These are phyloP conservation scores for Lithophane semibrunnea DNA, from an alignment of 2,888 invertebrate species.

Conservation along the genomic window DNA sequence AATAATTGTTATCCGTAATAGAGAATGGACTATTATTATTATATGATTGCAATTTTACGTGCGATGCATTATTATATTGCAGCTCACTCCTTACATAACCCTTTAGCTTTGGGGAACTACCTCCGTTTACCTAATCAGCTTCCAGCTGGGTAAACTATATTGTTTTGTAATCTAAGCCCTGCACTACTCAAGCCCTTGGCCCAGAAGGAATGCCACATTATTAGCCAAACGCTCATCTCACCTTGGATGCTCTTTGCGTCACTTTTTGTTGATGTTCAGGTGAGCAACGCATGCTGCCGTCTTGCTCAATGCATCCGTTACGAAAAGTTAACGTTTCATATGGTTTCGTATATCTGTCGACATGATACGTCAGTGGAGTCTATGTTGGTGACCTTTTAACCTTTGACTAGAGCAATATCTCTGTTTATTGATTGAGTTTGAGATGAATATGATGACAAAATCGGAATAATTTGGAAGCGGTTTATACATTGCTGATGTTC, in stretches of 20 bases:
- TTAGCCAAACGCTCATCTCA: slow-evolving; percentile 49
- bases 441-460: background rate
- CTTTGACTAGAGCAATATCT: slow-evolving; percentile 10
- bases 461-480: slow-evolving; percentile 5
- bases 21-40: background rate
- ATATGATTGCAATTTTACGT: background rate
- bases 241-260: slow-evolving; percentile 68
- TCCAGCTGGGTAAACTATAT: background rate
- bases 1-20: background rate
- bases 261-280: slow-evolving; percentile 66
- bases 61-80: too few relatives aligned
- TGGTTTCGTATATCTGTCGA: slow-evolving; percentile 47
- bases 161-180: slow-evolving; percentile 6
- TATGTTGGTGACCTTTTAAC: slow-evolving; percentile 5
- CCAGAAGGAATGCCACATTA: slow-evolving; percentile 21
- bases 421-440: slow-evolving; percentile 6
- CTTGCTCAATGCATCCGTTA: slow-evolving; percentile 64
- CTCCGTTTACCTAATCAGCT: background rate
- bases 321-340: slow-evolving; percentile 54
- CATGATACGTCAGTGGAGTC: slow-evolving; percentile 24
- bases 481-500: background rate
- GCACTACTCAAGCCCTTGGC: slow-evolving; percentile 35
- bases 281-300: slow-evolving; percentile 55
- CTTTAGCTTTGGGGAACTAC: too few relatives aligned
- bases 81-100: background rate